These are phyloP conservation scores for Numida meleagris DNA, from an alignment of 2,113 vertebrate genomes.

Conservation along the genomic window DNA sequence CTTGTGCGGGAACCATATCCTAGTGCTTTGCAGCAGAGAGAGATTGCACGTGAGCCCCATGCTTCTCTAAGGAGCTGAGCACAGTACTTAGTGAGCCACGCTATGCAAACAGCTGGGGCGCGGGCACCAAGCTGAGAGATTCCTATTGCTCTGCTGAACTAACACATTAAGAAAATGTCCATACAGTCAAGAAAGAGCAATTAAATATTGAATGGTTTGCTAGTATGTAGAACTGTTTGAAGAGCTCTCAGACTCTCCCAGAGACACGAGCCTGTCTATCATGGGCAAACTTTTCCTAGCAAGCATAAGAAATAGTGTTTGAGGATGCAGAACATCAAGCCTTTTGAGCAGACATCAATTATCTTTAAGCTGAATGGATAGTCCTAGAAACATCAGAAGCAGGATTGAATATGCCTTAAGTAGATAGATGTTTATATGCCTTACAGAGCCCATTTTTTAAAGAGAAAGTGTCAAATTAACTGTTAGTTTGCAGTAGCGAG, in stretches of 20 bases:
- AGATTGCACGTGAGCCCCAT: fast-evolving
- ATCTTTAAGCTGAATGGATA: slow-evolving; percentile 1
- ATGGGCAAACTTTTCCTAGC: not conserved
- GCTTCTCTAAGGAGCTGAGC: not conserved
- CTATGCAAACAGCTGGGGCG: not conserved
- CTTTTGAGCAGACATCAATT: slow-evolving; percentile 11
- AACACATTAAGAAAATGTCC: not conserved
- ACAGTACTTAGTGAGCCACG: fast-evolving
- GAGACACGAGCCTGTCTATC: not conserved
- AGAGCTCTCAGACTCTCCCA: not conserved
- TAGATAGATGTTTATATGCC: slow-evolving; percentile 9
- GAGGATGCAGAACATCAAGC: not conserved
- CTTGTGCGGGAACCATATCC: fast-evolving
- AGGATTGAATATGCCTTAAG: slow-evolving; percentile 26
- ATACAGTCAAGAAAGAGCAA: not conserved
- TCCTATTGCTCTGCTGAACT: not conserved
- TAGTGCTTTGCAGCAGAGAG: not conserved
- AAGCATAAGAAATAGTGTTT: not conserved
- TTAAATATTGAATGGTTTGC: not conserved
- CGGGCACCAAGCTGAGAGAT: fast-evolving
- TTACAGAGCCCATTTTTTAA: not conserved
- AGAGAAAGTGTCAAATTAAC: not conserved
- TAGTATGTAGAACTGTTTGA: not conserved
- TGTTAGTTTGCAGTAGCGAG: not conserved
- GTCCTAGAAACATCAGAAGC: slow-evolving; percentile 1